A percentile compares a stretch with the other conserved stretches of the same genome.
Conservation (phyloP, 37 sponge, comb jelly and placozoan genomes). For the Haliclona indistincta region DNA sequence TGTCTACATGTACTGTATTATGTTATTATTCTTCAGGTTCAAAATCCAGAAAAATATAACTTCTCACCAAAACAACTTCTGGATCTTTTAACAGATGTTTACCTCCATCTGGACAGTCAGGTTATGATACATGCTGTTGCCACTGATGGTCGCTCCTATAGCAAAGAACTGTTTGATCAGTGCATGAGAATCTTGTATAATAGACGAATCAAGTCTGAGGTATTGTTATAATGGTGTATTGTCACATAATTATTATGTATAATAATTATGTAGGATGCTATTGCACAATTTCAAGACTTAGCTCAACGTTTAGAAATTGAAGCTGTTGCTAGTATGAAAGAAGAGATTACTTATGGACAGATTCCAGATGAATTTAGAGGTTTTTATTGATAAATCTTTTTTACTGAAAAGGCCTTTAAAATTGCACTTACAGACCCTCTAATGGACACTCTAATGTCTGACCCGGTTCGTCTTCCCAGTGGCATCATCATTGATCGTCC, state of each 20-base stretch:
- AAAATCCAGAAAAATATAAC: conserved; percentile 87
- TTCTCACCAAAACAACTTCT: conserved; percentile 87
- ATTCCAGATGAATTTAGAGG: conserved; percentile 92
- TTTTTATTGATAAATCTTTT: neutral
- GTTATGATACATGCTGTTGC: conserved; percentile 85
- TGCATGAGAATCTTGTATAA: conserved; percentile 57
- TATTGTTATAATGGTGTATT: neutral
- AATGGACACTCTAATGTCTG: conserved; percentile 95
- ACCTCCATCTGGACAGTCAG: conserved; percentile 82
- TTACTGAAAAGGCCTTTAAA: neutral
- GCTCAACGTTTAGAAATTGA: conserved; percentile 31
- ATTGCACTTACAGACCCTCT: conserved; percentile 74
- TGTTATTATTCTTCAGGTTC: conserved; percentile 52
- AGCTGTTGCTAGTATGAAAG: conserved; percentile 52
- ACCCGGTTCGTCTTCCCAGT: conserved; percentile 93
- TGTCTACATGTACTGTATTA: neutral
- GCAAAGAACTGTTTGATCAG: conserved; percentile 80
- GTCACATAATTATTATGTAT: neutral
- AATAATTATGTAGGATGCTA: conserved; percentile 20
- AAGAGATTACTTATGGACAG: conserved; percentile 67
- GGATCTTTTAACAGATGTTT: conserved; percentile 84
- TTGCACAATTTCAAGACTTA: conserved; percentile 61
- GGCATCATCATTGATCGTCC: conserved; percentile 89
- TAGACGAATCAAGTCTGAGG: conserved; percentile 56
- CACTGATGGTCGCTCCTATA: conserved; percentile 86